Evolutionary conservation across 2,113 vertebrate species (phyloP), one percentile per base, ranked within the genome.

Genomic region (Lagenorhynchus albirostris): DNA sequence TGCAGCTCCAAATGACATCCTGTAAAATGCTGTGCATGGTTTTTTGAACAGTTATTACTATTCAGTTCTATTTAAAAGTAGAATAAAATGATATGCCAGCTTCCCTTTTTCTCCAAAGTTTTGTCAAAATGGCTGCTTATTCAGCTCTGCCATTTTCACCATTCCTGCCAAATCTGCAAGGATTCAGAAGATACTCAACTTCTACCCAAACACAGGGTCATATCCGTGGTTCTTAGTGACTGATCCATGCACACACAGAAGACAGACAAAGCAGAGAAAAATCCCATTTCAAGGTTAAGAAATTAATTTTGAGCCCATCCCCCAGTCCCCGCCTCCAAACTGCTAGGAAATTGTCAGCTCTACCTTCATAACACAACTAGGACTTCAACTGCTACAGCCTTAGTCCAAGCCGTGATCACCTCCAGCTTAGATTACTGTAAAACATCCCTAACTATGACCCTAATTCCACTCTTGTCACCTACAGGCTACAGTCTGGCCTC

Each of bases 61-160:
- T 86, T 89, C 33, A 55, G 50, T 58, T 91, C 41, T 55, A 38
- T 83, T 94, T 95, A 62, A 89, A 95, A 93, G 33, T 53, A 70
- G 33, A 94, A 80, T 89, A 96, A 60, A 94, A 86, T 89, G 36
- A 36, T 20, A 70, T 68, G 36, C 14, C 53, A 55, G 21, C 3
- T 62, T 91, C 33, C 33, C 23, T 58, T 79, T 89, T 93, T 77
- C 80, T 89, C 33, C n/a, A 47, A 67, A 44, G 33, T 70, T 92
- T 87, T 89, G 6, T 65, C 8, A 47, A 71, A 81, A 71, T 11
- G 76, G 17, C n/a, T 94, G 73, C 25, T 81, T 65, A 76, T 20
- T 38, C 58, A 14, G 14, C 1, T 60, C 4, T 83, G 13, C 31
- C 50, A 63, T 85, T 91, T 91, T 90, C 44, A 84, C 33, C 38